Evolutionary conservation across 92 coral and sea anemone species (phyloP).

Genomic region (Nematostella vectensis): DNA sequence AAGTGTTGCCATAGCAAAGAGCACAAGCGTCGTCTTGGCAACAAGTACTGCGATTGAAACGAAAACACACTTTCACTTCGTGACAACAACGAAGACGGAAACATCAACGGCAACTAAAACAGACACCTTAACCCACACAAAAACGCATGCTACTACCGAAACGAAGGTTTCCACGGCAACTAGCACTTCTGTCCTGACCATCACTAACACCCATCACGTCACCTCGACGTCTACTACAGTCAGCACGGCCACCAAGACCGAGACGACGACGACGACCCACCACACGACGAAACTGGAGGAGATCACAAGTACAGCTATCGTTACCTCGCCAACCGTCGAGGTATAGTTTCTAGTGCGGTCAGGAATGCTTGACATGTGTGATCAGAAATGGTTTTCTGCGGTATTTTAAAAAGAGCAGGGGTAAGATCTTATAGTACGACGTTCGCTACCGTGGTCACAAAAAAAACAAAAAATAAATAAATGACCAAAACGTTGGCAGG

Average conservation of each 20-base stretch:
- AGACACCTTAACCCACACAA: not conserved
- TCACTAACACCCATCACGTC: not conserved
- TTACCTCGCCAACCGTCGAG: not conserved
- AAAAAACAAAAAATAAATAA: too few relatives aligned
- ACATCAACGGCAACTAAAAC: not conserved
- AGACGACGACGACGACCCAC: not conserved
- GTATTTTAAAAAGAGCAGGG: too few relatives aligned
- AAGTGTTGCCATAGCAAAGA: not conserved
- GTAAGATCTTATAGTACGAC: too few relatives aligned
- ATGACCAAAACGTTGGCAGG: too few relatives aligned
- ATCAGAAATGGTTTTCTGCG: too few relatives aligned
- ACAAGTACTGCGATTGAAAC: too few relatives aligned
- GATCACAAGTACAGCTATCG: not conserved
- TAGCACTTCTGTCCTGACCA: not conserved
- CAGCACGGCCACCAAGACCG: not conserved
- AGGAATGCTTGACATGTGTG: too few relatives aligned
- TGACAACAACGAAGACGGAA: not conserved
- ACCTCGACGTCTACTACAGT: not conserved
- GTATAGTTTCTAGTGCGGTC: too few relatives aligned
- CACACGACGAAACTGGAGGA: not conserved
- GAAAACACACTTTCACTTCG: too few relatives aligned
- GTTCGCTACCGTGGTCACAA: too few relatives aligned
- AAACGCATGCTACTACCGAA: conserved; percentile 1
- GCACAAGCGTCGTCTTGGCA: not conserved
- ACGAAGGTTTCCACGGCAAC: not conserved